A percentile compares a stretch with the other conserved stretches of the same genome.
phyloP scores from a whole-genome alignment of 2,797 vertebrate genomes.

The Rhabdomys pumilio region DNA sequence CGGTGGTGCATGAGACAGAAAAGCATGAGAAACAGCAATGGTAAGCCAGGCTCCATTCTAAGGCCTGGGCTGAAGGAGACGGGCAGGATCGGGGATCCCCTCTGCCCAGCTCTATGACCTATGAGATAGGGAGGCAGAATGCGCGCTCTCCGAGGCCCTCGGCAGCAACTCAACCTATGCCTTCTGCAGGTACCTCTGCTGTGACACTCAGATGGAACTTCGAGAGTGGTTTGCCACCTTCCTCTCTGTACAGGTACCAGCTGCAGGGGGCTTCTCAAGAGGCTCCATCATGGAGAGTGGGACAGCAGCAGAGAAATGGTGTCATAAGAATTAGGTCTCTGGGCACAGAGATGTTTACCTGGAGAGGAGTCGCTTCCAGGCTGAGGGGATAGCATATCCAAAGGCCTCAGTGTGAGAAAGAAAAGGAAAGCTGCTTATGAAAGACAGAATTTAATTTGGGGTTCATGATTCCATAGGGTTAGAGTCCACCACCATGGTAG shows the following conservation, averaged over 20 bases:
- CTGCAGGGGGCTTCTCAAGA: neutral
- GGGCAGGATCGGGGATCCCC: neutral
- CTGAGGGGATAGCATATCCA: neutral
- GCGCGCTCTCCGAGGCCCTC: neutral
- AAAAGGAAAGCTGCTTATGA: neutral
- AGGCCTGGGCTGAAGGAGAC: neutral
- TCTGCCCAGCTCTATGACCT: neutral
- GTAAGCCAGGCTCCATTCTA: conserved; percentile 88
- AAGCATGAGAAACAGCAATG: conserved; percentile 97
- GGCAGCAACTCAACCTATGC: neutral
- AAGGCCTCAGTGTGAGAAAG: neutral
- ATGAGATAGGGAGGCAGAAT: neutral
- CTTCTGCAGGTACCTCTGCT: conserved; percentile 95
- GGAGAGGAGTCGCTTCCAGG: neutral
- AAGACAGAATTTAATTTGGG: neutral
- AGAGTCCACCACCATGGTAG: neutral
- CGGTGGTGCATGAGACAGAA: conserved; percentile 93
- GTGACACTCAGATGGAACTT: conserved; percentile 94
- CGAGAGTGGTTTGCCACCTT: conserved; percentile 97
- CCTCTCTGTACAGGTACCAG: conserved; percentile 94
- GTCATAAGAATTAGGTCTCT: neutral
- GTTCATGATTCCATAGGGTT: neutral
- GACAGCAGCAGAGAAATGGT: neutral
- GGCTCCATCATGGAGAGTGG: neutral
- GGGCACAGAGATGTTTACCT: neutral